phyloP scores from a whole-genome alignment of 2,797 vertebrate species.

The Halcyon badia region DNA sequence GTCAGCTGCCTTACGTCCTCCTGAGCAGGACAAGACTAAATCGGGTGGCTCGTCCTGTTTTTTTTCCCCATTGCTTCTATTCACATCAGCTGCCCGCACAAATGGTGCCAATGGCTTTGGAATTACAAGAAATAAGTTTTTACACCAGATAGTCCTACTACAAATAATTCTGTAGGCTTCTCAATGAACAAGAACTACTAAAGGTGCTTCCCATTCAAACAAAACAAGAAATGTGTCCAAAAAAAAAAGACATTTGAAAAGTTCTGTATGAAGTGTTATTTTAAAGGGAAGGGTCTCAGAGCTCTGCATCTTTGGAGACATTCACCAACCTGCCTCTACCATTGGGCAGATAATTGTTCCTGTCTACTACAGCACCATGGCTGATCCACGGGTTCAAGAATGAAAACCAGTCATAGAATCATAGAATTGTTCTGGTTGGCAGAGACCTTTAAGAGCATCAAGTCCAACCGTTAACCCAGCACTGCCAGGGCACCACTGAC shows the following conservation, averaged over 20 bases:
- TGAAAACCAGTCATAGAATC: not conserved
- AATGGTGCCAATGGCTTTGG: not conserved
- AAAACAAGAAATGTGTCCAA: rapidly evolving
- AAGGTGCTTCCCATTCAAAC: not conserved
- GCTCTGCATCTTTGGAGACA: not conserved
- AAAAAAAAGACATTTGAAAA: not conserved
- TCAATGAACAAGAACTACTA: not conserved
- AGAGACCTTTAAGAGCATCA: no score
- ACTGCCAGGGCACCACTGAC: no score
- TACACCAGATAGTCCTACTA: rapidly evolving
- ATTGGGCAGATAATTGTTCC: rapidly evolving
- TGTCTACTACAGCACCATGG: not conserved
- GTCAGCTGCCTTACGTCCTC: not conserved
- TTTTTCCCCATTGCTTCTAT: not conserved
- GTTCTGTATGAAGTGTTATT: rapidly evolving
- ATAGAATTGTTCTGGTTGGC: no score
- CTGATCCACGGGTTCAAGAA: not conserved
- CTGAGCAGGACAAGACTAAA: not conserved
- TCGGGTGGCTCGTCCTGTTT: not conserved
- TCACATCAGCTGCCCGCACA: not conserved
- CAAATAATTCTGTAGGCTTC: rapidly evolving
- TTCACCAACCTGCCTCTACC: not conserved
- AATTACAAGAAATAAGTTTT: not conserved
- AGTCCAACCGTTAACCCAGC: no score
- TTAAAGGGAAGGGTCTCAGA: rapidly evolving